These are phyloP conservation scores for Mus caroli DNA, from an alignment of 2,797 vertebrate genomes.

Conservation along the genomic window DNA sequence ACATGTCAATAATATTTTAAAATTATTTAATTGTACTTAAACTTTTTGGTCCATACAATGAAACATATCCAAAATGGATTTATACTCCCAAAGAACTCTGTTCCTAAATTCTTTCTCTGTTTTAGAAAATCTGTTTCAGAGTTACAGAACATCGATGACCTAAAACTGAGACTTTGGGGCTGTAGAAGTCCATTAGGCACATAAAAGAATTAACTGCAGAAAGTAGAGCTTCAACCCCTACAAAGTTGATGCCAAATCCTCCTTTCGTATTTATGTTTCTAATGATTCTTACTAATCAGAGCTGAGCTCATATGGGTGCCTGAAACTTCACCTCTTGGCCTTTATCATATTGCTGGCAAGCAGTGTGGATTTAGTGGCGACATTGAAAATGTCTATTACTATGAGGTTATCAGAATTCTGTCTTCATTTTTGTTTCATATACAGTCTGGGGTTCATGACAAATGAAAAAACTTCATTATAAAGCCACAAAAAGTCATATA, in stretches of 20 bases:
- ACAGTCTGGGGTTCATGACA: not conserved
- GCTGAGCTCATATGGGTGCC: conserved; percentile 27
- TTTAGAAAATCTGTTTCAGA: conserved; percentile 45
- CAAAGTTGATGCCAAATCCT: conserved; percentile 22
- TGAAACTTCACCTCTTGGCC: conserved; percentile 4
- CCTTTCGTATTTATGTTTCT: conserved; percentile 15
- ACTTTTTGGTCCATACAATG: not conserved
- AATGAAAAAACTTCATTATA: not conserved
- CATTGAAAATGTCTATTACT: conserved; percentile 25
- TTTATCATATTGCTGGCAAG: conserved; percentile 50
- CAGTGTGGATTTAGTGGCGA: not conserved
- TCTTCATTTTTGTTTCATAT: not conserved
- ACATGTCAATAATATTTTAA: not conserved
- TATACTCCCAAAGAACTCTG: not conserved
- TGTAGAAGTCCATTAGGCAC: conserved; percentile 45
- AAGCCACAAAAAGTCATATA: not conserved
- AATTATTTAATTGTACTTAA: conserved; percentile 49
- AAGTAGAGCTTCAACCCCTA: conserved; percentile 39
- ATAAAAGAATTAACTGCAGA: conserved; percentile 32
- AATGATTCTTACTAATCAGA: conserved; percentile 60
- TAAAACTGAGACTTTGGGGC: conserved; percentile 9
- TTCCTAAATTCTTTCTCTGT: conserved; percentile 1
- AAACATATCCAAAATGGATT: not conserved
- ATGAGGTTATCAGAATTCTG: not conserved
- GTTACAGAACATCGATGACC: not conserved